Evolutionary conservation across 2,113 vertebrate species (phyloP), one percentile per base, ranked within the genome.

Genomic region (Dromaius novaehollandiae): DNA sequence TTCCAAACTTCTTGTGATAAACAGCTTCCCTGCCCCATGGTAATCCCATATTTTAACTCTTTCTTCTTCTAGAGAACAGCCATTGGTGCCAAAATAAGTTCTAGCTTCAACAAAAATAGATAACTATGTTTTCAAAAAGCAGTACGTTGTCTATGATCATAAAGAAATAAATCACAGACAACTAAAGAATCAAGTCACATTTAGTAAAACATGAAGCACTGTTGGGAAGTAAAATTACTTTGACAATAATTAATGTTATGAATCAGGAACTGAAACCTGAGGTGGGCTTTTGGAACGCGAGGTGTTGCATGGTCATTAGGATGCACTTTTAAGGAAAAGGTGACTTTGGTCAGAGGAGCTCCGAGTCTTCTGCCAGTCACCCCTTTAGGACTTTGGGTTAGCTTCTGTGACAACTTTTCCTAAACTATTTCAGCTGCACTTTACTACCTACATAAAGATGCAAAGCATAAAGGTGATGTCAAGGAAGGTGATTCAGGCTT

Each of bases 21-120:
- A 40, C 32, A 38, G 0, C 79, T 48, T 19, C 70, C 30, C 50
- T 13, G n/a, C 3, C 53, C 55, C 7, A 24, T 0, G 0, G 24
- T 6, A 18, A 46, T 3, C 30, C 55, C 58, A 6, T 9, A 4
- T 9, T 56, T 53, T 16, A 20, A 3, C 22, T 24, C 4, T 5
- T 18, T 7, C 5, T 38, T 36, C 12, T 3, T 6, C 13, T 21
- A 11, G 60, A 50, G 5, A 60, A 18, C 1, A 46, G 10, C 24
- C 7, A 1, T 4, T 13, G 8, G 20, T 7, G 19, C 24, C 30
- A 64, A 34, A 55, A 4, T 11, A 20, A 71, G 15, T 36, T 24
- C n/a, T 60, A 1, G 32, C 76, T 56, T 61, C 44, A 56, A 7
- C 11, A 17, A 7, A 3, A 48, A 70, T 7, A 15, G 74, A 28